Evolutionary conservation across 1,140 invertebrate genomes (phyloP), one percentile per base, ranked within the genome.

Genomic region (Cherax destructor): DNA sequence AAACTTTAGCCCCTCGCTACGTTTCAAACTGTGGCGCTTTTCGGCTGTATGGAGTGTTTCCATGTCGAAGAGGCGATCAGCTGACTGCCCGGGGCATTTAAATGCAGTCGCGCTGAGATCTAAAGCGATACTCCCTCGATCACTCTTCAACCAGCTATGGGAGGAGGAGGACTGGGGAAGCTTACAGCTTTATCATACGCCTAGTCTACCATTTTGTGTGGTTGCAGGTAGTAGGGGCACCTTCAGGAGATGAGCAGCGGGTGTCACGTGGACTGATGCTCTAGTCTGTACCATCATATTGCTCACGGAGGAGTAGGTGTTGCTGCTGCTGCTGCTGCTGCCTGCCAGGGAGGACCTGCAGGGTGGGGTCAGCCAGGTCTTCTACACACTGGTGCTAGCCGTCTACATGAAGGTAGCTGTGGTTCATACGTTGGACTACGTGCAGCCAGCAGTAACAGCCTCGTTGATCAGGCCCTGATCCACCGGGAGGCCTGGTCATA

Each of bases 51-150:
- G 88, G 80, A 84, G 88, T 83, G 88, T 88, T 92, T 92, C 83
- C 92, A 90, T 92, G 92, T 92, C 92, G 90, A 92, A 92, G 92
- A 90, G 80, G 83, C 84, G 92, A 92, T 91, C 88, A 91, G 92
- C 92, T 92, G 92, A 92, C 92, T 85, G 84, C 88, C 83, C 83
- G 88, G 88, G 88, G 83, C 88, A 81, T 92, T 92, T 92, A 92
- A 92, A 92, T 92, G 92, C 92, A 91, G 84, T 85, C 81, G 86
- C 92, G 92, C 88, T 49, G 88, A 91, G 81, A 91, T 91, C 86
- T 91, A 80, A 91, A 91, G 69, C 88, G 88, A 84, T 83, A 90
- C 88, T 88, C 61, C 59, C 47, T 5, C 61, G 79, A 88, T 83
- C 86, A 88, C 78, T 72, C n/a, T 69, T 49, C 78, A 56, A 47